Evolutionary conservation across 2,797 vertebrate genomes (phyloP).

Genomic region (Chromis chromis): DNA sequence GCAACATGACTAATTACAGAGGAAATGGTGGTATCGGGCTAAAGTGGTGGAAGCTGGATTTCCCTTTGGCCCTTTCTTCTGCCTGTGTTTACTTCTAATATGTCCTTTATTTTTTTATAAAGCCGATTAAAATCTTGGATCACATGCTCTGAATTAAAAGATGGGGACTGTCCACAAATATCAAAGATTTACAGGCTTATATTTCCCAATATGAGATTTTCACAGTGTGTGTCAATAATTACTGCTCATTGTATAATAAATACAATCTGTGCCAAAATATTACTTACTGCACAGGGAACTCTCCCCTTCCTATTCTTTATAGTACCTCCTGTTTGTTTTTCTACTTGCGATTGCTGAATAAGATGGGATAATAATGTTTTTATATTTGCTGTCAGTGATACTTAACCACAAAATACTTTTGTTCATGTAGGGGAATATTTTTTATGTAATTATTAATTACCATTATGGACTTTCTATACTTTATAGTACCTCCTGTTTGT

Average conservation of each 20-base stretch:
- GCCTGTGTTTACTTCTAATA: constrained; percentile 55
- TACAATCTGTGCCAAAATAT: neutral
- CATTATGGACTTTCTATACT: too few species aligned
- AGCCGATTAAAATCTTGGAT: constrained; percentile 29
- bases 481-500: too few species aligned
- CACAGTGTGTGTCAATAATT: too few species aligned
- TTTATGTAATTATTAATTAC: neutral
- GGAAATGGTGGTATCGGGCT: constrained; percentile 61
- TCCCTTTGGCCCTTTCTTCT: constrained; percentile 57
- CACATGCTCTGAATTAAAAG: constrained; percentile 17
- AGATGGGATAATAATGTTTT: neutral
- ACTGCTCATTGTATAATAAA: neutral
- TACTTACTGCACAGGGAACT: neutral
- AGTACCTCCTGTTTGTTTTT: neutral
- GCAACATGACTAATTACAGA: constrained; percentile 76
- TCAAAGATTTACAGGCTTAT: neutral
- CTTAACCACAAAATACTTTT: neutral
- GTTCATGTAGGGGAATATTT: neutral
- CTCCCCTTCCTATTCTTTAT: too few species aligned
- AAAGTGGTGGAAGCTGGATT: constrained; percentile 53
- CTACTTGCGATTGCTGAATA: neutral
- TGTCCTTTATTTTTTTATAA: constrained; percentile 15
- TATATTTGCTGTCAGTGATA: neutral
- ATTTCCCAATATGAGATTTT: neutral
- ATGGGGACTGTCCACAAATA: neutral